Percentiles rank a stretch among this genome's conserved stretches.
Conservation (phyloP, 92 coral and sea anemone genomes). For the Zoanthus gigantus region DNA sequence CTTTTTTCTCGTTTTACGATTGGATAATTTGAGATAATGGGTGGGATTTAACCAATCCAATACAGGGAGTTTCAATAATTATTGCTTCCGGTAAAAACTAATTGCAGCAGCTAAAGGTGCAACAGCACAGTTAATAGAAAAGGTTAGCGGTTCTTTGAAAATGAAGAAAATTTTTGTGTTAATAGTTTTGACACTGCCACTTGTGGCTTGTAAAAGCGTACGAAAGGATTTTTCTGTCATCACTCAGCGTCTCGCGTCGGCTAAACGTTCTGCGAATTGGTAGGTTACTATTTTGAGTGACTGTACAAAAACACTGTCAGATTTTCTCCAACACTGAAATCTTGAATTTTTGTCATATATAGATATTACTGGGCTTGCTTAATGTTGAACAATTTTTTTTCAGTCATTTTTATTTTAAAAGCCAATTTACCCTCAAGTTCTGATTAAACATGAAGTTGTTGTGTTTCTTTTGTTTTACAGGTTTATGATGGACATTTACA, state of each 20-base stretch:
- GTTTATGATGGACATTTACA: constrained; percentile 6
- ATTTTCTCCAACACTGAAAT: neutral
- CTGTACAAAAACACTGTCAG: too few relatives aligned
- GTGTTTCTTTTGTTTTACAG: neutral
- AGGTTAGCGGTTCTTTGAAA: neutral
- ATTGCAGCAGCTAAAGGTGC: neutral
- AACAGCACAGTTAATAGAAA: neutral
- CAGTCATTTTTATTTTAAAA: too few relatives aligned
- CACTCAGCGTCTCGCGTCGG: too few relatives aligned
- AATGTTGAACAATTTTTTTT: too few relatives aligned
- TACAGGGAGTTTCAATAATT: neutral
- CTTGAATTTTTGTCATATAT: neutral
- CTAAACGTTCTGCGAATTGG: neutral
- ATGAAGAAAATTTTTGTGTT: neutral
- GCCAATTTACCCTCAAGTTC: too few relatives aligned
- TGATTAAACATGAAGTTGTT: too few relatives aligned
- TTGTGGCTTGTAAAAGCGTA: constrained; percentile 17
- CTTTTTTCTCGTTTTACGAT: neutral
- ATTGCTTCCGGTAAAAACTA: neutral
- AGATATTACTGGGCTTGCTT: too few relatives aligned
- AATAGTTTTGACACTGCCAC: neutral
- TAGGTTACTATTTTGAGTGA: neutral
- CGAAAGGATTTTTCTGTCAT: constrained; percentile 13
- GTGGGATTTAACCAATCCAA: neutral
- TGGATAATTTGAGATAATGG: neutral